Conservation (phyloP, 2,888 invertebrate genomes). For the Hyles lineata region DNA sequence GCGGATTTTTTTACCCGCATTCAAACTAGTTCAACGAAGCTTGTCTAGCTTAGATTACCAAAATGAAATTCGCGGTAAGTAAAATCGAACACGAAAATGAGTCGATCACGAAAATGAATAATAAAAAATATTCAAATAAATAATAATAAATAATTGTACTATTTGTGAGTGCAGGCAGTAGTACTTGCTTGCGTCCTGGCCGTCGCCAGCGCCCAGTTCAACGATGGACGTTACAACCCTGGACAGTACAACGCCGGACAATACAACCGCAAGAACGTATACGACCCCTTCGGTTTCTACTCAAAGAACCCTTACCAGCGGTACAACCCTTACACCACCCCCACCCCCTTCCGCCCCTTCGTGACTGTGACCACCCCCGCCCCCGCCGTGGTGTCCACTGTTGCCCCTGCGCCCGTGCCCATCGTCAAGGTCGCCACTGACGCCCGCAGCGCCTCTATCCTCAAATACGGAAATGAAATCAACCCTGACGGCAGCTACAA, state of each 20-base stretch:
- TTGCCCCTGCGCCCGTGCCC: conserved; percentile 27
- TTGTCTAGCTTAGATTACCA: conserved; percentile 56
- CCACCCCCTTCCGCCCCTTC: conserved; percentile 36
- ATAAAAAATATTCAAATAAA: conserved; percentile 29
- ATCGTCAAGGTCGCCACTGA: conserved; percentile 41
- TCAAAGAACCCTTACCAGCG: conserved; percentile 30
- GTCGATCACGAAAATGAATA: conserved; percentile 29
- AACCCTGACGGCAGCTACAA: conserved; percentile 82
- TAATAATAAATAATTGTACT: conserved; percentile 13
- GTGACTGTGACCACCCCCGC: conserved; percentile 32
- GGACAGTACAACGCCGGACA: conserved; percentile 30
- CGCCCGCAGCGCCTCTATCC: conserved; percentile 57
- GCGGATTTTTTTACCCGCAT: conserved; percentile 74
- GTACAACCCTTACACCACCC: conserved; percentile 33
- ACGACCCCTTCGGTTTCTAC: conserved; percentile 35
- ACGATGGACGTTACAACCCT: conserved; percentile 25
- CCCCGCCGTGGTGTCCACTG: conserved; percentile 27
- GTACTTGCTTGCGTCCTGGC: conserved; percentile 60
- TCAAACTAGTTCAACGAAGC: conserved; percentile 78
- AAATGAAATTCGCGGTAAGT: conserved; percentile 77
- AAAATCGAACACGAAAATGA: conserved; percentile 36
- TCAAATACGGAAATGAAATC: conserved; percentile 73
- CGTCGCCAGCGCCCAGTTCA: conserved; percentile 58
- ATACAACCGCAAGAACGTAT: conserved; percentile 34
- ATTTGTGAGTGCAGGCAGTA: conserved; percentile 52